phyloP scores from a whole-genome alignment of 2,888 invertebrate genomes.

The Hydrotaea diabolus region DNA sequence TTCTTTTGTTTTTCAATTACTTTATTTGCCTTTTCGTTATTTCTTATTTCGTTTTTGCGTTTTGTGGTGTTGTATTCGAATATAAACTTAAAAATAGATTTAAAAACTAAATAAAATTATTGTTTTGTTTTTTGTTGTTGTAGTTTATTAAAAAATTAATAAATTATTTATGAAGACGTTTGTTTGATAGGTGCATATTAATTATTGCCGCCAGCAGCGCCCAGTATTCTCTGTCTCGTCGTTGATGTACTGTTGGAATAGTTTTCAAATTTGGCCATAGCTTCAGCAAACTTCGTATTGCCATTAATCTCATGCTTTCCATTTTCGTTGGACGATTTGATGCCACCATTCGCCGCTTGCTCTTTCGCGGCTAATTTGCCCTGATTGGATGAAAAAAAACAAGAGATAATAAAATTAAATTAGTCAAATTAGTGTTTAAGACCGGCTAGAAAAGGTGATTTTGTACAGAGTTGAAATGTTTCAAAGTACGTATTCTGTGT shows the following conservation, averaged over 20 bases:
- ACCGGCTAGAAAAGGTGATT: no score
- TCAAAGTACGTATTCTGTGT: no score
- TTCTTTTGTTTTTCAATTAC: not conserved
- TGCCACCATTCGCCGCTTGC: conserved; percentile 58
- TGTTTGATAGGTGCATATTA: conserved; percentile 57
- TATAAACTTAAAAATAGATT: conserved; percentile 54
- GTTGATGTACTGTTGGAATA: conserved; percentile 72
- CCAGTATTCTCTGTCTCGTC: conserved; percentile 78
- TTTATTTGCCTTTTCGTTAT: conserved; percentile 7
- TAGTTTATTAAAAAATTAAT: conserved; percentile 66
- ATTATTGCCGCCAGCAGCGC: conserved; percentile 75
- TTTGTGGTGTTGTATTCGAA: conserved; percentile 25
- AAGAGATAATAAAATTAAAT: not conserved
- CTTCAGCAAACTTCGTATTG: conserved; percentile 74
- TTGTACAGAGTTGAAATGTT: no score
- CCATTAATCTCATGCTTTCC: conserved; percentile 72
- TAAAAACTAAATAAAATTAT: conserved; percentile 61
- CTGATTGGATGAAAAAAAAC: conserved; percentile 65
- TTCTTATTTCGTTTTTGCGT: conserved; percentile 38
- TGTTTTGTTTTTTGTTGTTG: conserved; percentile 6
- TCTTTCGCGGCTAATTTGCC: conserved; percentile 70
- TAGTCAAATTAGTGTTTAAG: not conserved
- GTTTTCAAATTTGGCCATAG: conserved; percentile 72
- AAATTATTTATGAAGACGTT: conserved; percentile 63
- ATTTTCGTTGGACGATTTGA: conserved; percentile 54